Percentiles rank a stretch among this genome's conserved stretches.
phyloP scores from a whole-genome alignment of 2,113 vertebrate genomes.

The Anarhynchus alexandrinus region DNA sequence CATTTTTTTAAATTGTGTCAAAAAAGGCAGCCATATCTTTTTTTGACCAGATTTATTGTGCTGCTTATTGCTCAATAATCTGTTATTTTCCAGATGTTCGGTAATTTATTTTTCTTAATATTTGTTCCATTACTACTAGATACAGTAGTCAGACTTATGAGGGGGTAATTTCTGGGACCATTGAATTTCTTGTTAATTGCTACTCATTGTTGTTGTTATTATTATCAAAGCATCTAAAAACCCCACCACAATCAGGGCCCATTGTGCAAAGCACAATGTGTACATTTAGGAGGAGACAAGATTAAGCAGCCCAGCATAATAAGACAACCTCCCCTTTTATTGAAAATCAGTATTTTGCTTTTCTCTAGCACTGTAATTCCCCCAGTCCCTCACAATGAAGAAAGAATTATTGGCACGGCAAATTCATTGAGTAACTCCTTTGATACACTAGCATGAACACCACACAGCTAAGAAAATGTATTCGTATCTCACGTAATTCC shows the following conservation, averaged over 20 bases:
- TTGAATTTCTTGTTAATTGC: not conserved
- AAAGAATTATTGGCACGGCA: not conserved
- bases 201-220: not conserved
- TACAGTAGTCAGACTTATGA: not conserved
- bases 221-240: not conserved
- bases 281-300: not conserved
- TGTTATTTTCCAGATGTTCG: conserved; percentile 13
- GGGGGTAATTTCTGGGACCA: not conserved
- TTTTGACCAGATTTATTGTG: not conserved
- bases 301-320: not conserved
- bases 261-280: not conserved
- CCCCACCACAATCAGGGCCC: not conserved
- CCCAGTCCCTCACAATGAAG: not conserved
- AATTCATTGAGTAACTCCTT: not conserved
- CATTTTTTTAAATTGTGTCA: not conserved
- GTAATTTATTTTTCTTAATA: conserved; percentile 4
- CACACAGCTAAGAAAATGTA: not conserved
- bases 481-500: not conserved
- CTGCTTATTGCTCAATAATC: not conserved
- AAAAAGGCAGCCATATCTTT: not conserved
- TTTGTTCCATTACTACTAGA: not conserved
- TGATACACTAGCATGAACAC: not conserved
- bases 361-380: not conserved
- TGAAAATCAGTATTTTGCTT: not conserved
- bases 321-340: not conserved